Percentiles rank a stretch among this genome's conserved stretches.
Conservation (phyloP, 2,888 invertebrate species). For the Meloe dianella region DNA sequence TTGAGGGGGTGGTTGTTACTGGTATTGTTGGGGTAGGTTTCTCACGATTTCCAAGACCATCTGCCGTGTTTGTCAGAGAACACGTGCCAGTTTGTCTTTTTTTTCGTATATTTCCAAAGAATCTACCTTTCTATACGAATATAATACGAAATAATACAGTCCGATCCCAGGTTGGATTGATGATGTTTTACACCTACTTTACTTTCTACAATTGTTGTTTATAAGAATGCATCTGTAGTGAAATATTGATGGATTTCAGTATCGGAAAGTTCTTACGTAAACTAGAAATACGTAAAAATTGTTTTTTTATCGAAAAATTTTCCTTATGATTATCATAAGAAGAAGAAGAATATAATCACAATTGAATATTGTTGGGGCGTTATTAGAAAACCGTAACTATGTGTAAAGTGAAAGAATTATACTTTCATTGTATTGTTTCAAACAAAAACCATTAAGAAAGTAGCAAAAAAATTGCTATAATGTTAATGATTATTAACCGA, state of each 20-base stretch:
- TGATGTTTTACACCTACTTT: conserved; percentile 47
- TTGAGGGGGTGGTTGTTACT: conserved; percentile 6
- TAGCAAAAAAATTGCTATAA: conserved; percentile 18
- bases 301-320: conserved; percentile 37
- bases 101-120: conserved; percentile 30
- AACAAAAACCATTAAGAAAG: conserved; percentile 14
- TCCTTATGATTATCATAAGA: conserved; percentile 14
- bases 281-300: conserved; percentile 37
- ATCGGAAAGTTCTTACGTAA: conserved; percentile 40
- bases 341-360: conserved; percentile 14
- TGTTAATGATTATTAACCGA: conserved; percentile 15
- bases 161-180: conserved; percentile 39
- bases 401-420: conserved; percentile 28
- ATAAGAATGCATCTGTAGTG: conserved; percentile 44
- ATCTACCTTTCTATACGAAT: conserved; percentile 33
- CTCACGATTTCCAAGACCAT: conserved; percentile 28
- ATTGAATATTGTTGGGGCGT: conserved; percentile 31
- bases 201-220: conserved; percentile 45
- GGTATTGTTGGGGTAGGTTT: conserved; percentile 22
- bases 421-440: conserved; percentile 27
- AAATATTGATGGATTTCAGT: conserved; percentile 12
- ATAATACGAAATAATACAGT: conserved; percentile 29
- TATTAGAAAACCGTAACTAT: conserved; percentile 25
- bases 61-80: conserved; percentile 24
- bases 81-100: conserved; percentile 31